phyloP scores from a whole-genome alignment of 2,888 invertebrate species.

The Meandrusa payeni region DNA sequence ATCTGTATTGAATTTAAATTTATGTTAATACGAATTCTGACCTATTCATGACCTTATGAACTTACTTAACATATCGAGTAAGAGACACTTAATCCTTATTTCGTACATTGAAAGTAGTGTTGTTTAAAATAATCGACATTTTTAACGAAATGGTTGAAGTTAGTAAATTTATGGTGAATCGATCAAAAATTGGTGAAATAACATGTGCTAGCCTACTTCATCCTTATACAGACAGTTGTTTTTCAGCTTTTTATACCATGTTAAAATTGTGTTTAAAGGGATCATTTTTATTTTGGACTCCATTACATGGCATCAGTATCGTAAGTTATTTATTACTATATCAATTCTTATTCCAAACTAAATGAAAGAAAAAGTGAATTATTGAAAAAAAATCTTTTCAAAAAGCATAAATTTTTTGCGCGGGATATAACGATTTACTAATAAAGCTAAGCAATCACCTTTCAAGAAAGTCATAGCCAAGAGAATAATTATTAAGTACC shows the following conservation, averaged over 20 bases:
- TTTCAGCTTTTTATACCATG: conserved; percentile 47
- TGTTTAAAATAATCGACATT: too few relatives aligned
- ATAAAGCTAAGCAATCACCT: too few relatives aligned
- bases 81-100: too few relatives aligned
- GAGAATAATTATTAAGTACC: too few relatives aligned
- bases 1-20: conserved; percentile 24
- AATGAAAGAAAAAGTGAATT: too few relatives aligned
- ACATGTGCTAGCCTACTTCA: conserved; percentile 54
- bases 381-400: too few relatives aligned
- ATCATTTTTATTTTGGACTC: conserved; percentile 45
- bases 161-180: conserved; percentile 53
- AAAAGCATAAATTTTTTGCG: too few relatives aligned
- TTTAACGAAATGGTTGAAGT: conserved; percentile 61
- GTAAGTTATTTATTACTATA: conserved; percentile 46
- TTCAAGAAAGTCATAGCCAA: too few relatives aligned
- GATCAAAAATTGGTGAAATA: conserved; percentile 31
- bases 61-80: too few relatives aligned
- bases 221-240: conserved; percentile 58
- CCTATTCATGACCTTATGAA: conserved; percentile 24
- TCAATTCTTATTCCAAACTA: too few relatives aligned
- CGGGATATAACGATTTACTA: too few relatives aligned
- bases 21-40: conserved; percentile 23
- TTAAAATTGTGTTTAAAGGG: conserved; percentile 43
- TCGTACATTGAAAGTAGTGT: too few relatives aligned
- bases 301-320: conserved; percentile 38